Evolutionary conservation across 2,797 vertebrate genomes (phyloP).

Genomic region (Ptychobarbus kaznakovi): DNA sequence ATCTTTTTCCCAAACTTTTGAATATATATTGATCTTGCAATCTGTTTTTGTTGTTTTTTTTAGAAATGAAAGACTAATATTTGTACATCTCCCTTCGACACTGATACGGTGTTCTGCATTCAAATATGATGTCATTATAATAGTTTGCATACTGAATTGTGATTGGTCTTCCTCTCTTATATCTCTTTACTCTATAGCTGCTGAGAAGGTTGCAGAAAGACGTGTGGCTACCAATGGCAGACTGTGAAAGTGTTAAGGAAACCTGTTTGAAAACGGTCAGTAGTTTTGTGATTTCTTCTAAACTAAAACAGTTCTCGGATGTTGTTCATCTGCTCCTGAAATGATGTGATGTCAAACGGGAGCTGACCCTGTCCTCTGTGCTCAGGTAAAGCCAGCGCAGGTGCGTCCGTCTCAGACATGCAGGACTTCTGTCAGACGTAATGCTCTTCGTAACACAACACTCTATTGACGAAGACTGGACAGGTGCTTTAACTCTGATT

Average conservation of each 20-base stretch:
- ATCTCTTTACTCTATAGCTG: background rate
- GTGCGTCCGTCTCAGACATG: constrained; percentile 59
- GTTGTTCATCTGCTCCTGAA: background rate
- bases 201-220: background rate
- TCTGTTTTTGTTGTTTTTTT: background rate
- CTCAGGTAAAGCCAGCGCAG: constrained; percentile 56
- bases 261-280: background rate
- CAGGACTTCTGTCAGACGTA: constrained; percentile 63
- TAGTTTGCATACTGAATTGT: background rate
- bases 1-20: background rate
- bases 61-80: background rate
- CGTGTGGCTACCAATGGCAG: background rate
- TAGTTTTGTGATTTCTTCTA: background rate
- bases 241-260: background rate
- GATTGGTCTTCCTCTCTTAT: background rate
- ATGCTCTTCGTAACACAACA: constrained; percentile 68
- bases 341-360: background rate
- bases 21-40: background rate
- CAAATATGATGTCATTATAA: background rate
- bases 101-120: background rate
- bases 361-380: constrained; percentile 45
- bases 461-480: constrained; percentile 69
- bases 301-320: background rate
- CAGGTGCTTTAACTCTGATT: constrained; percentile 76
- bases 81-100: background rate